phyloP scores from a whole-genome alignment of 1,140 invertebrate genomes.

The Dreissena rostriformis region DNA sequence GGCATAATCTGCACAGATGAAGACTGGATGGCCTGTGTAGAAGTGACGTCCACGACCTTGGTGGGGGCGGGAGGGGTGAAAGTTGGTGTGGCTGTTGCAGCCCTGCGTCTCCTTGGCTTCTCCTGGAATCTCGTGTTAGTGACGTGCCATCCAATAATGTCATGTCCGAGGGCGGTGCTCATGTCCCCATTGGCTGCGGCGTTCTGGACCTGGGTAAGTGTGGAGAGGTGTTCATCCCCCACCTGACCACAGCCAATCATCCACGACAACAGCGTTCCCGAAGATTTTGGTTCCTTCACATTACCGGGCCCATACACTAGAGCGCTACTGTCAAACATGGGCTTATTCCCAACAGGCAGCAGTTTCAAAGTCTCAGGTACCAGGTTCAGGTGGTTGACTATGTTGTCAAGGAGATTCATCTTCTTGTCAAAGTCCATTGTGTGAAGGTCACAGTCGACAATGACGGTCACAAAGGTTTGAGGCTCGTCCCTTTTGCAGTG shows the following conservation, averaged over 20 bases:
- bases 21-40: conserved; percentile 49
- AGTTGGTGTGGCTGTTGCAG: conserved; percentile 58
- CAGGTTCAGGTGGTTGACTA: conserved; percentile 73
- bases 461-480: conserved; percentile 77
- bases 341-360: conserved; percentile 73
- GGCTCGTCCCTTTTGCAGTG: conserved; percentile 74
- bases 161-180: conserved; percentile 84
- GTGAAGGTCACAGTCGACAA: conserved; percentile 77
- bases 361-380: conserved; percentile 82
- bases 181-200: conserved; percentile 86
- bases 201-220: conserved; percentile 85
- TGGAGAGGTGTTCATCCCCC: conserved; percentile 83
- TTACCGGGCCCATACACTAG: conserved; percentile 85
- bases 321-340: conserved; percentile 80
- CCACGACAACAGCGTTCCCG: conserved; percentile 83
- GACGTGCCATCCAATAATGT: conserved; percentile 87
- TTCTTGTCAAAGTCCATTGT: conserved; percentile 63
- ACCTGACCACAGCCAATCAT: conserved; percentile 87
- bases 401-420: conserved; percentile 68
- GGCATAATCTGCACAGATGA: conserved; percentile 58
- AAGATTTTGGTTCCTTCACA: conserved; percentile 81
- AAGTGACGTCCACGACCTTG: conserved; percentile 57
- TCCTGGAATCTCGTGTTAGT: conserved; percentile 81
- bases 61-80: conserved; percentile 69
- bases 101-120: conserved; percentile 60